phyloP scores from a whole-genome alignment of 2,797 vertebrate species.

The Gephyroberyx darwinii region DNA sequence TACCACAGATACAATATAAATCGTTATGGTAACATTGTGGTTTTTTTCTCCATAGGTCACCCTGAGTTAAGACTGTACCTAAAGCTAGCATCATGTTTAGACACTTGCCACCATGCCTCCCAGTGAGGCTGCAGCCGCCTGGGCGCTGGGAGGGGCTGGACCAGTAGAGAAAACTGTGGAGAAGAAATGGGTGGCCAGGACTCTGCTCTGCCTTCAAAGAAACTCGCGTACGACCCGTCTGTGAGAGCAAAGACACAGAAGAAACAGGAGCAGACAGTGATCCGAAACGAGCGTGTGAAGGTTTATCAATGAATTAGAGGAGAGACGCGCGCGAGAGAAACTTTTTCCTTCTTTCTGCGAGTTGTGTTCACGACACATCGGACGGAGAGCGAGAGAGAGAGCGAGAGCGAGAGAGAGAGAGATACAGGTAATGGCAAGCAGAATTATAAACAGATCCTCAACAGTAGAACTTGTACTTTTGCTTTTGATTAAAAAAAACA shows the following conservation, averaged over 20 bases:
- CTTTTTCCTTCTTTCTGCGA: background rate
- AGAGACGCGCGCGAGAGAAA: background rate
- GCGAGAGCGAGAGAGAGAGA: background rate
- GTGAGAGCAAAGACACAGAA: background rate
- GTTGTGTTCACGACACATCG: background rate
- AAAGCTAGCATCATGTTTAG: no score
- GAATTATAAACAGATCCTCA: background rate
- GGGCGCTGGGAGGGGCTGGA: conserved; percentile 37
- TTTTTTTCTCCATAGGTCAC: no score
- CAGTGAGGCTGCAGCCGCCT: conserved; percentile 6
- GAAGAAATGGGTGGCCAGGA: background rate
- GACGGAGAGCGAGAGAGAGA: background rate
- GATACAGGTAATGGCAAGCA: conserved; percentile 60
- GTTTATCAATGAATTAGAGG: background rate
- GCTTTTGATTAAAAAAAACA: background rate
- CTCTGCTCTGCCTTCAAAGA: conserved; percentile 54
- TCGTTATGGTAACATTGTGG: no score
- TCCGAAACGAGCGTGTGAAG: background rate
- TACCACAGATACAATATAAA: no score
- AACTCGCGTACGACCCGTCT: conserved; percentile 4
- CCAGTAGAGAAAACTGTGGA: conserved; percentile 18
- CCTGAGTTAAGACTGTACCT: no score
- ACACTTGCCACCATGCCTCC: no score
- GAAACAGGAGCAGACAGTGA: background rate
- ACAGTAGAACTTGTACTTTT: background rate